Conservation (phyloP, 2,888 invertebrate genomes). For the Clunio marinus region DNA sequence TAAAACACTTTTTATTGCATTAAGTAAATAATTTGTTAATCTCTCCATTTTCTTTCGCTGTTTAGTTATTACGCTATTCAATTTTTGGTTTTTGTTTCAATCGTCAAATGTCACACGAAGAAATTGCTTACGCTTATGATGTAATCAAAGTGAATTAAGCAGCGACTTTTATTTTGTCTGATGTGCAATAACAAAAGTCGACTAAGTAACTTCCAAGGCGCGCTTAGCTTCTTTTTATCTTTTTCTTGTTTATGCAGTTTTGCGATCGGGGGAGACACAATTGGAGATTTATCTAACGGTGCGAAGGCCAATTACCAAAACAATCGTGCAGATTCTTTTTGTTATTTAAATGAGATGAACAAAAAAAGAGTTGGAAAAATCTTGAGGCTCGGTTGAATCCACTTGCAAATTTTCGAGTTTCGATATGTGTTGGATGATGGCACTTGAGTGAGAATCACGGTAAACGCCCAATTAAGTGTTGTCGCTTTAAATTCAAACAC, state of each 20-base stretch:
- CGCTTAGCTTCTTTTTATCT: no score
- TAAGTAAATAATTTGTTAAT: no score
- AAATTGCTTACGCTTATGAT: conserved; percentile 1
- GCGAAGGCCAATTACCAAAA: conserved; percentile 35
- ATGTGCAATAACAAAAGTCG: conserved; percentile 4
- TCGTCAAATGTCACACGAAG: neutral
- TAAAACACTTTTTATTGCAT: no score
- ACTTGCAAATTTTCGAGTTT: neutral
- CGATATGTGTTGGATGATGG: conserved; percentile 2
- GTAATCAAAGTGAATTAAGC: neutral
- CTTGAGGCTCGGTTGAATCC: neutral
- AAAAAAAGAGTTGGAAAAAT: neutral
- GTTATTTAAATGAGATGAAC: conserved; percentile 36
- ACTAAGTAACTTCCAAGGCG: neutral
- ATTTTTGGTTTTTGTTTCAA: neutral
- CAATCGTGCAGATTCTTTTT: conserved; percentile 26
- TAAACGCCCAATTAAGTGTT: conserved; percentile 8
- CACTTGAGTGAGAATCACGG: neutral
- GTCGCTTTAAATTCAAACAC: neutral
- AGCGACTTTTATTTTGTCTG: neutral
- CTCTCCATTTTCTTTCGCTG: neutral
- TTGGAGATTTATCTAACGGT: neutral
- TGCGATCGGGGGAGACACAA: neutral
- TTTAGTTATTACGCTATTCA: no score
- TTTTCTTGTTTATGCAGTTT: conserved; percentile 10